Percentiles rank a stretch among this genome's conserved stretches.
These are phyloP conservation scores for Pammene fasciana DNA, from an alignment of 2,888 invertebrate species.

Conservation along the genomic window DNA sequence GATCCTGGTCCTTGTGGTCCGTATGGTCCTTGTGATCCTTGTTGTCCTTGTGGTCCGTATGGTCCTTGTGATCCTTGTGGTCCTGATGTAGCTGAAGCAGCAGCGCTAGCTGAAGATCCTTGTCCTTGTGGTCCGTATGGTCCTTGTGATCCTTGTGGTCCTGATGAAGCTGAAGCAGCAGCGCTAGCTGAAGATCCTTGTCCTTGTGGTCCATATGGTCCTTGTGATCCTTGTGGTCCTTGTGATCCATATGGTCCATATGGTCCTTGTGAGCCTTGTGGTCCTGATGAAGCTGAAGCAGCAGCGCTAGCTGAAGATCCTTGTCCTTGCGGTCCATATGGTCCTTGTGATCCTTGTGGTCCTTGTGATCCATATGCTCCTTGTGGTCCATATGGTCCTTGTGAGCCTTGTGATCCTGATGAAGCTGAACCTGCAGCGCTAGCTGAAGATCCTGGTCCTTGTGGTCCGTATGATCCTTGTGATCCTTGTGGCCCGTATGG, in stretches of 20 bases:
- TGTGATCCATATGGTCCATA: neutral
- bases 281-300: neutral
- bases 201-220: constrained; percentile 2
- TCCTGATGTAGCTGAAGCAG: constrained; percentile 29
- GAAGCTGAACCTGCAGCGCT: constrained; percentile 1
- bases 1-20: constrained; percentile 21
- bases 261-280: constrained; percentile 8
- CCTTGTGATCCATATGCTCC: constrained; percentile 2
- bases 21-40: constrained; percentile 9
- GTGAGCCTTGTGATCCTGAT: constrained; percentile 21
- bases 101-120: constrained; percentile 26
- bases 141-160: constrained; percentile 27
- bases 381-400: neutral
- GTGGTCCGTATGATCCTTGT: constrained; percentile 19
- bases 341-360: constrained; percentile 4
- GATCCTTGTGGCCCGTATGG: constrained; percentile 6
- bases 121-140: constrained; percentile 6
- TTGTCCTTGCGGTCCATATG: constrained; percentile 2
- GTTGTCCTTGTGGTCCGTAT: constrained; percentile 4
- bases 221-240: constrained; percentile 6
- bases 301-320: constrained; percentile 27
- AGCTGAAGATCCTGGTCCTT: constrained; percentile 29
- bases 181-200: neutral
- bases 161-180: constrained; percentile 15
- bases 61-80: constrained; percentile 21